phyloP scores from a whole-genome alignment of 92 coral and sea anemone genomes.

The Actinernus sp. region DNA sequence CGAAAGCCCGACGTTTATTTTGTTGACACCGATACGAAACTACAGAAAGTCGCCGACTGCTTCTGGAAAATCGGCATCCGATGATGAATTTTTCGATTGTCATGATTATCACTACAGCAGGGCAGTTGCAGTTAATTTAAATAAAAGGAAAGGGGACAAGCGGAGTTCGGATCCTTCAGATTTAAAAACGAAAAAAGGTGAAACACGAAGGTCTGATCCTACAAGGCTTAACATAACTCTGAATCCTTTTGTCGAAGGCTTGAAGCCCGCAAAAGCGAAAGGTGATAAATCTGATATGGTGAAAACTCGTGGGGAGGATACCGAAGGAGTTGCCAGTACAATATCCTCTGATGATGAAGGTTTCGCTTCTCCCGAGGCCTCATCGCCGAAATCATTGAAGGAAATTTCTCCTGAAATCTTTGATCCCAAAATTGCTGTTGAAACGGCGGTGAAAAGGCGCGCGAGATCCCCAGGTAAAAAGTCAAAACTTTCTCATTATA shows the following conservation, averaged over 20 bases:
- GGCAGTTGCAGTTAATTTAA: slow-evolving; percentile 29
- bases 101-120: slow-evolving; percentile 31
- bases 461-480: slow-evolving; percentile 13
- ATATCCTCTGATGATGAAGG: slow-evolving; percentile 36
- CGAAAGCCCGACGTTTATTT: slow-evolving; percentile 35
- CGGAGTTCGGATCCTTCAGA: slow-evolving; percentile 26
- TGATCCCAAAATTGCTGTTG: slow-evolving; percentile 3
- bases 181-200: neutral
- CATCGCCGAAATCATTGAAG: slow-evolving; percentile 7
- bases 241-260: slow-evolving; percentile 19
- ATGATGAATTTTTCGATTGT: slow-evolving; percentile 31
- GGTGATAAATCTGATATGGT: neutral
- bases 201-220: slow-evolving; percentile 21
- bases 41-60: slow-evolving; percentile 12
- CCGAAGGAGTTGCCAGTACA: neutral
- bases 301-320: neutral
- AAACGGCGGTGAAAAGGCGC: slow-evolving; percentile 6
- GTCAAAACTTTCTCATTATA: neutral
- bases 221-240: slow-evolving; percentile 23
- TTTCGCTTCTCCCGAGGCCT: slow-evolving; percentile 35
- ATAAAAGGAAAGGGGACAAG: slow-evolving; percentile 2
- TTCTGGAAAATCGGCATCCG: slow-evolving; percentile 26
- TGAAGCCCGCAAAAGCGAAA: slow-evolving; percentile 2
- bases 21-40: slow-evolving; percentile 26
- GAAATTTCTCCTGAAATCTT: slow-evolving; percentile 1